Evolutionary conservation across 2,888 invertebrate species (phyloP).

Genomic region (Heliconius ethilla): DNA sequence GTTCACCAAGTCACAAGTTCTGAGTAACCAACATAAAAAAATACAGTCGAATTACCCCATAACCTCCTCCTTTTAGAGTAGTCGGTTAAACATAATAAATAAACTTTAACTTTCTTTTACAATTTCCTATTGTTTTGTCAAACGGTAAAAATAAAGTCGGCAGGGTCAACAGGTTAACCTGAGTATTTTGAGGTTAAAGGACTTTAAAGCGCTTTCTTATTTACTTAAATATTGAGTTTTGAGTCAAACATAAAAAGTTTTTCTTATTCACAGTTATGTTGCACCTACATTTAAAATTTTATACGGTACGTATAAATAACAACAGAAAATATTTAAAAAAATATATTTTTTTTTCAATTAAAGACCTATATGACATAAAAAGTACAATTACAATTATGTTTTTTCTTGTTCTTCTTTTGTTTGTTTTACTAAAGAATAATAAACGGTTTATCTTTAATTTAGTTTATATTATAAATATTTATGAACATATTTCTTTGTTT

Average conservation of each 20-base stretch:
- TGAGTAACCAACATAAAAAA: background rate
- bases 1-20: background rate
- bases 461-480: constrained; percentile 26
- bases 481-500: constrained; percentile 22
- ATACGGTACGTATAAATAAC: background rate
- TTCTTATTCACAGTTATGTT: background rate
- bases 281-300: background rate
- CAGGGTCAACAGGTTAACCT: background rate
- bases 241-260: background rate
- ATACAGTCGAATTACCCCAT: no score
- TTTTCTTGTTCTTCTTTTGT: background rate
- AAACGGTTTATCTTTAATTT: background rate
- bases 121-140: background rate
- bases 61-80: no score
- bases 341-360: background rate
- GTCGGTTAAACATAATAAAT: background rate
- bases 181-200: background rate
- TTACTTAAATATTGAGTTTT: background rate
- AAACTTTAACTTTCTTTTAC: background rate
- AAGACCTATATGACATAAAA: background rate
- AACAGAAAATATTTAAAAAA: background rate
- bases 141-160: background rate
- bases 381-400: background rate
- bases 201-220: background rate
- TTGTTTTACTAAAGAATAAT: background rate